These are phyloP conservation scores for Elachura formosa DNA, from an alignment of 2,113 vertebrate species.

Conservation along the genomic window DNA sequence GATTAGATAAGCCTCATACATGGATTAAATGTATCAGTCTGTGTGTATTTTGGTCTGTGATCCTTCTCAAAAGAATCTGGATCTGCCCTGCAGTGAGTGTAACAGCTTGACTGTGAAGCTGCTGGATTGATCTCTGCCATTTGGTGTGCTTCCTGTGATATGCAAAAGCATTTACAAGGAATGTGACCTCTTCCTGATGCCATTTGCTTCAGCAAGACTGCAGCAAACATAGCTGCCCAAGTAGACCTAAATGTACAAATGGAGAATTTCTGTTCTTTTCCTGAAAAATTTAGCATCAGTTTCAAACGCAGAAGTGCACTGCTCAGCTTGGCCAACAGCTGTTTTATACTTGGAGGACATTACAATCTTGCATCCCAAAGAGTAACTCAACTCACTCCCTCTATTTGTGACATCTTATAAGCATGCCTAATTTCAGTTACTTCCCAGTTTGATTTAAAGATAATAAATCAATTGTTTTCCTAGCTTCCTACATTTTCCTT, in stretches of 20 bases:
- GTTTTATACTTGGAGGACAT: background rate
- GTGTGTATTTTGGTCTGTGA: background rate
- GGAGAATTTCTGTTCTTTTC: background rate
- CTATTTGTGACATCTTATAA: background rate
- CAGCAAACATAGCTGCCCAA: background rate
- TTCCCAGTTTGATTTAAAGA: background rate
- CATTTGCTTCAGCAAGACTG: rapidly evolving
- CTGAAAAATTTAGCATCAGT: background rate
- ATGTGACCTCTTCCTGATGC: background rate
- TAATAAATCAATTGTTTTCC: background rate
- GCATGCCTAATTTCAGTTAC: background rate
- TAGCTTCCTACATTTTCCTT: background rate
- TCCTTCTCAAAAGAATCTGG: background rate
- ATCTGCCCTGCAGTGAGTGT: background rate
- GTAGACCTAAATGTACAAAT: background rate
- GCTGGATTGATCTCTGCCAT: background rate
- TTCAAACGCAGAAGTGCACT: background rate
- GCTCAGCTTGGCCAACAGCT: background rate
- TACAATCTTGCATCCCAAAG: rapidly evolving
- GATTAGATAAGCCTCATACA: background rate
- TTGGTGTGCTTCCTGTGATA: background rate
- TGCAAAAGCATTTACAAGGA: background rate
- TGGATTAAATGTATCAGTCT: background rate
- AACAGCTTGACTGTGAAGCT: background rate
- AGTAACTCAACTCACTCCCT: background rate